Base-by-base conservation (phyloP, 2,888 invertebrate species). In the Dryobotodes eremita region DNA sequence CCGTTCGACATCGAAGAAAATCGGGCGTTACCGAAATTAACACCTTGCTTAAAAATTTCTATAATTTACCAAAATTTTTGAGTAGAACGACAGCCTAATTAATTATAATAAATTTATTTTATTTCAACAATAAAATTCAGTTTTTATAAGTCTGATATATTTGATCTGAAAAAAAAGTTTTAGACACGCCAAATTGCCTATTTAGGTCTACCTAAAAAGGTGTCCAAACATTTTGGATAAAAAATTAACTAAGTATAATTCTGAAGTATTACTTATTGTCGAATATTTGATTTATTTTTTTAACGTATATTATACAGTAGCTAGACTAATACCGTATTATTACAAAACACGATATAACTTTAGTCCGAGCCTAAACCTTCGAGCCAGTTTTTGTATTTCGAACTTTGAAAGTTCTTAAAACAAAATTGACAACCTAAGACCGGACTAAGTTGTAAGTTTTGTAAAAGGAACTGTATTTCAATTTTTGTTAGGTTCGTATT, bases 231-330 rank as follows among this genome's bases (percentile, higher is more conserved):
- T 53, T 50, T 71, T 42, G 65, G 26, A 57, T 46, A n/a, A 15
- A 36, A 50, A 23, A 20, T 23, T 36, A 6, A 23, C 31, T 13
- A 48, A 70, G 31, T 36, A 36, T 36, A 72, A 74, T 72, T 75
- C 69, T 75, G 78, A 64, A 84, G 62, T 78, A 85, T 78, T 42
- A 42, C 42, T 42, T 70, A 87, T 65, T 50, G 17, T 75, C 61
- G 36, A 77, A 86, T 73, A 20, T 82, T 77, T 83, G 62, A 65
- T 76, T 81, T 79, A 80, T 87, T 81, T 86, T 82, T 84, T 69
- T 83, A 80, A 79, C 61, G 26, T 85, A 72, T 71, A 75, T 62
- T 76, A 79, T 79, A 79, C 65, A 71, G 75, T 87, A 86, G 79
- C 4, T 87, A 86, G 87, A 70, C 53, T 81, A 84, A 79, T 80